Base-by-base conservation (phyloP, 1,140 invertebrate species). In the Saccostrea echinata region DNA sequence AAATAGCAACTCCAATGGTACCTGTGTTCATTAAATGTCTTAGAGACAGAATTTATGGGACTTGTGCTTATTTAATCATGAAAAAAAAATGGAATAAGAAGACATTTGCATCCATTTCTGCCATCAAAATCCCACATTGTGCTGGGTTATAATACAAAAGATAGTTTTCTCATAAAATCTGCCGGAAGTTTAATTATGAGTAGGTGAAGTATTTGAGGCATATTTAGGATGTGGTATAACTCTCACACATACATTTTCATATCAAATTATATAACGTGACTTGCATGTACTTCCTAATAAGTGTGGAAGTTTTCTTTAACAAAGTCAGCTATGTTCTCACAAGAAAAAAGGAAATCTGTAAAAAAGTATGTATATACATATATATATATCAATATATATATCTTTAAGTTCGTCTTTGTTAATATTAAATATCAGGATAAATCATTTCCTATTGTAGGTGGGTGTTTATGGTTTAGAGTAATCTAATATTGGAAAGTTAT, bases 161-260 rank as follows among this genome's bases (percentile, higher is more conserved):
- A n/a, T n/a, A 24, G 24, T 27, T 76, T 76, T 76, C 68, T 76
- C 12, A 33, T 76, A 13, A 27, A 76, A 76, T 76, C 27, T 27
- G 68, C 68, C 24, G 68, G 68, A 76, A 76, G 27, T 30, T 76
- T 76, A 24, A 33, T 76, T 27, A 76, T 27, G 27, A 76, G 27
- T 76, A 76, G 24, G 68, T 76, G 27, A 76, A 76, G 68, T 27
- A 76, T 11, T 16, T 11, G 11, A 76, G 24, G 30, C 68, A 33
- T 30, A 30, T 43, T 43, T 27, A 76, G 68, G 68, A 76, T 76
- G 68, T 76, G 68, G 68, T 27, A 13, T 76, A 16, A 16, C 55
- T 57, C 21, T 16, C 13, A 21, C 18, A 3, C 18, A 18, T 61
- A 21, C 21, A 61, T 18, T 21, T 61, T 21, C 21, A 21, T 21